Evolutionary conservation across 2,888 invertebrate genomes (phyloP), one percentile per base, ranked within the genome.

Genomic region (Anarsia innoxiella): DNA sequence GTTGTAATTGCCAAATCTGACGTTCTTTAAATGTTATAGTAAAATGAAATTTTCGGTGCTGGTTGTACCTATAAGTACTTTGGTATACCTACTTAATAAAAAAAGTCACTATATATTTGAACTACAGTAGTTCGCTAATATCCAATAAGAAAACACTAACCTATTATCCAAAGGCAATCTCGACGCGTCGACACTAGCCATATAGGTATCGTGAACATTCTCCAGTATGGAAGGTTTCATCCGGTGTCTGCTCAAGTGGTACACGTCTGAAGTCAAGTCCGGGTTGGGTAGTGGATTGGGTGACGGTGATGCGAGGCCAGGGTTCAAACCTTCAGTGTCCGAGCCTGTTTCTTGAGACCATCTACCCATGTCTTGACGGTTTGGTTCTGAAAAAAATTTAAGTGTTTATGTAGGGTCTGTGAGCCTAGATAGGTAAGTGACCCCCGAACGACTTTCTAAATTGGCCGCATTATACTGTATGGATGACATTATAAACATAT

Each of bases 301-400:
- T 41, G 88, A 69, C 37, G 75, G 64, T 34, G 86, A 66, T 49
- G 84, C 69, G 37, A 55, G 42, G 0, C 60, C 63, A 1, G 54
- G 44, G 41, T 56, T 52, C 30, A 45, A 11, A 19, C 88, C 87
- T 55, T 93, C 93, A 56, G 90, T 91, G 60, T 93, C 93, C 0
- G 93, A 92, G 4, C 89, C 91, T 0, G 93, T 92, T 47, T 92
- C 92, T 39, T 91, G 92, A 0, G 93, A 92, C 93, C 93, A 93
- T 23, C 92, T 88, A 11, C 91, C 68, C 49, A 65, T 59, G 23
- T 76, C 75, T 14, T 65, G 56, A 0, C 70, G 70, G 41, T 59
- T 70, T 9, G 64, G 34, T 39, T 75, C 76, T 78, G 45, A 2
- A 2, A 8, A 1, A 11, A 15, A 9, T n/a, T n/a, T n/a, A n/a